These are phyloP conservation scores for Muscicapa comitata DNA, from an alignment of 2,797 vertebrate genomes.

Conservation along the genomic window DNA sequence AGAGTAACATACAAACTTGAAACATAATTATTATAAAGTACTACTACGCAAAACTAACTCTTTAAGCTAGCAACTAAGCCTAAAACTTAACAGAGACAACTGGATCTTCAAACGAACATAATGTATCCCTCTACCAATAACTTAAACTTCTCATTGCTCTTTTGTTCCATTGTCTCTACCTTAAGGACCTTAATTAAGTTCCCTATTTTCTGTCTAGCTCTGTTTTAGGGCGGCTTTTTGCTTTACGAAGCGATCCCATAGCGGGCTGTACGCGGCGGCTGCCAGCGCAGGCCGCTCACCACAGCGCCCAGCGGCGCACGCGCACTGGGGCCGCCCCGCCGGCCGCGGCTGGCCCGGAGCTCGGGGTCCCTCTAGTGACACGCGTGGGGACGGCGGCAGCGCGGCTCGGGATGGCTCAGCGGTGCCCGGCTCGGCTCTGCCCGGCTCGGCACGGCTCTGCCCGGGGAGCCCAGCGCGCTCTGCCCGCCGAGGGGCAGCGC, in stretches of 20 bases:
- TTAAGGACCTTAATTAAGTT: fast-evolving
- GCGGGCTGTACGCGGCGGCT: too few relatives aligned
- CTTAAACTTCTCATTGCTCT: background rate
- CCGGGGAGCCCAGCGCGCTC: background rate
- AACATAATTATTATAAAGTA: background rate
- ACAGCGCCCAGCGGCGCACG: too few relatives aligned
- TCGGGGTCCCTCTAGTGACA: constrained; percentile 47
- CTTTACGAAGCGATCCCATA: fast-evolving
- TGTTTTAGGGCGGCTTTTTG: fast-evolving
- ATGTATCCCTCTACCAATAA: background rate
- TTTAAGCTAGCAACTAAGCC: background rate
- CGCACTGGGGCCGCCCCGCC: background rate
- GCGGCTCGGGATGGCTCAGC: background rate
- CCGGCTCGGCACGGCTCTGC: background rate
- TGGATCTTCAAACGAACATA: background rate
- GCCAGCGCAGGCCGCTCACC: background rate
- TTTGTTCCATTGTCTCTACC: too few relatives aligned
- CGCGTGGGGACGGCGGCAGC: background rate
- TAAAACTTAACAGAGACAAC: background rate
- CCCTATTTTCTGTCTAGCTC: fast-evolving
- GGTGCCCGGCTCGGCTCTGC: background rate
- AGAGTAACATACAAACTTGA: background rate
- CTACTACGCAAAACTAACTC: background rate
- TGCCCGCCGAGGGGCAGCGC: background rate
- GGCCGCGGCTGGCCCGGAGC: background rate